Conservation (phyloP, 2,113 vertebrate genomes). For the Thalassoma bifasciatum region DNA sequence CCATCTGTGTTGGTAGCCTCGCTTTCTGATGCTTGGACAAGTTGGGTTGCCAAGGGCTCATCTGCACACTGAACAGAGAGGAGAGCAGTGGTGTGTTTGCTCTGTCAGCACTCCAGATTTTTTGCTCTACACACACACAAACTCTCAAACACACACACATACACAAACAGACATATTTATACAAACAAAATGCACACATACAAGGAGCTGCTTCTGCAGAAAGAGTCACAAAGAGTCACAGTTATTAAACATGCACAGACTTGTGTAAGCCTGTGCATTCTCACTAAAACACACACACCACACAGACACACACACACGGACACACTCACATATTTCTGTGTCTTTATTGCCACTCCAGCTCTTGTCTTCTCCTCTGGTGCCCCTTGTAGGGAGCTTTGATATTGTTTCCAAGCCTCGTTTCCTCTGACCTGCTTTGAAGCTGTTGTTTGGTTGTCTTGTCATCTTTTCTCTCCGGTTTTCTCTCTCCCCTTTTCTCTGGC, state of each 20-base stretch:
- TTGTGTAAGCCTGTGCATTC: constrained; percentile 20
- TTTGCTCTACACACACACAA: constrained; percentile 15
- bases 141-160: neutral
- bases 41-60: constrained; percentile 58
- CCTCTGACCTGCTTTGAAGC: constrained; percentile 77
- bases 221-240: constrained; percentile 37
- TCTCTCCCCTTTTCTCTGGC: neutral
- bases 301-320: constrained; percentile 11
- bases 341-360: constrained; percentile 74
- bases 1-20: constrained; percentile 69
- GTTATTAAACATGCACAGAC: constrained; percentile 29
- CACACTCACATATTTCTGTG: constrained; percentile 13
- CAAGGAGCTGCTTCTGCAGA: neutral
- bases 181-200: constrained; percentile 17
- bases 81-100: constrained; percentile 45
- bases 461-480: constrained; percentile 23
- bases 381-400: constrained; percentile 73
- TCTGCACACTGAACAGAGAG: constrained; percentile 52
- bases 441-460: constrained; percentile 73
- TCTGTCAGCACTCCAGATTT: constrained; percentile 62
- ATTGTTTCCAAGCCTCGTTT: constrained; percentile 73
- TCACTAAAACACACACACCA: constrained; percentile 19
- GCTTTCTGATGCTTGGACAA: constrained; percentile 56
- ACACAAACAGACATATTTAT: constrained; percentile 2
- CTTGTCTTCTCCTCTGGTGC: constrained; percentile 71